Evolutionary conservation across 92 coral and sea anemone species (phyloP), one percentile per base, ranked within the genome.

Genomic region (Umimayanthus chanpuru): DNA sequence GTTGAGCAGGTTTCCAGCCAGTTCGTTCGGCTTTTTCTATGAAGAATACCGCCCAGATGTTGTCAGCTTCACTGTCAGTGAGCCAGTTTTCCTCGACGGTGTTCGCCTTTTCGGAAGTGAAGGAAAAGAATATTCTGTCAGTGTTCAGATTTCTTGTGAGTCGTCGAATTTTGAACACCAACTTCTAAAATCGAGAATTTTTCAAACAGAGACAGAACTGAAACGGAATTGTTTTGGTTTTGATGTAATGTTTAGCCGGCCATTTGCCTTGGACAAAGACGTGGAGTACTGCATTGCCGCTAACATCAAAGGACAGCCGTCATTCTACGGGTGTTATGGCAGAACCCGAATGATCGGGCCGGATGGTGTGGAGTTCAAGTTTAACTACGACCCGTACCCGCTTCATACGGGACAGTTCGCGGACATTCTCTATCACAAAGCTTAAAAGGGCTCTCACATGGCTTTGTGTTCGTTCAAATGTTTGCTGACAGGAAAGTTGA

Each of bases 291-390:
- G 86, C 32, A 70, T 96, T n/a, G 80, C 90, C 23, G 96, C 95
- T 1, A 58, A 87, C 50, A 89, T 96, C 68, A 88, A 90, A 40
- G 98, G 98, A 38, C 93, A 93, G 23, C 98, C 96, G 1, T 95
- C 98, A 0, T 93, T 80, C 72, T 94, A 96, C 79, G 98, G 98
- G 25, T 91, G 90, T 66, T 93, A 92, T 44, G 98, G 96, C 47
- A 73, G 74, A n/a, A 90, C 91, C 3, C 82, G 86, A 10, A 86
- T 96, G 20, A 68, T 15, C 26, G 90, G 94, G 25, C 91, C 93
- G 25, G 95, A 91, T 40, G 95, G 88, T 6, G 84, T 89, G 56
- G 88, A 88, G 66, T 92, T 96, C 74, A 91, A 85, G 28, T 96
- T 96, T 82, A 81, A 78, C 82, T 93, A 90, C 40, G 95, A 79